Base-by-base conservation (phyloP, 2,113 vertebrate genomes). In the Platichthys stellatus region DNA sequence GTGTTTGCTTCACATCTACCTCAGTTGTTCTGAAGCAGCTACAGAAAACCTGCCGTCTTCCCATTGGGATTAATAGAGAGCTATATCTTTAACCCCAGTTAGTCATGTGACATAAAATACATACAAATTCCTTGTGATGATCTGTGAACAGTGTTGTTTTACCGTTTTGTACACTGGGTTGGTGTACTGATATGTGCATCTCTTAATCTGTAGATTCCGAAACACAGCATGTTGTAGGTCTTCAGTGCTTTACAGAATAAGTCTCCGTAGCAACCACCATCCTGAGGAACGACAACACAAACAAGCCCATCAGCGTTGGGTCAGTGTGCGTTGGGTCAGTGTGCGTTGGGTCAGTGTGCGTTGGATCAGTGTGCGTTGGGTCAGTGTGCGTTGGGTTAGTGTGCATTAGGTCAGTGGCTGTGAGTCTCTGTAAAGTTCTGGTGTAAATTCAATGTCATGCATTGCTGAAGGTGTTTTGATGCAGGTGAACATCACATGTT, bases 221-320 rank as follows among this genome's bases (percentile, higher is more conserved):
- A 99, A 93, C 97, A 99, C 92, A 99, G 95, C 98, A 99, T 99
- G 93, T 98, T 99, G 90, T 99, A 99, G 0, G 98, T 99, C 96
- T 99, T 99, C 92, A 99, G 82, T 72, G 98, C 98, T 95, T 99
- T 99, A 93, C 98, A 99, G 94, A 99, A 99, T 21, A 99, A 94
- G 89, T 99, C 98, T 82, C 98, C 98, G 4, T 99, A 99, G 95
- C 98, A 99, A 78, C 98, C 98, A 45, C 98, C 98, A 66, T 99
- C 98, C 98, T 99, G 88, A 72, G 64, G 83, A 83, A 72, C 6
- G 82, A 78, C 54, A 74, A 62, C 83, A 73, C 58, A 76, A 68
- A 83, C 14, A 5, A 53, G 61, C 76, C 10, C n/a, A 17, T 63
- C 14, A 63, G 69, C 45, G 53, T 67, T 26, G 28, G 70, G 24